These are phyloP conservation scores for Ophioninae sp. DNA, from an alignment of 2,888 invertebrate species.

Conservation along the genomic window DNA sequence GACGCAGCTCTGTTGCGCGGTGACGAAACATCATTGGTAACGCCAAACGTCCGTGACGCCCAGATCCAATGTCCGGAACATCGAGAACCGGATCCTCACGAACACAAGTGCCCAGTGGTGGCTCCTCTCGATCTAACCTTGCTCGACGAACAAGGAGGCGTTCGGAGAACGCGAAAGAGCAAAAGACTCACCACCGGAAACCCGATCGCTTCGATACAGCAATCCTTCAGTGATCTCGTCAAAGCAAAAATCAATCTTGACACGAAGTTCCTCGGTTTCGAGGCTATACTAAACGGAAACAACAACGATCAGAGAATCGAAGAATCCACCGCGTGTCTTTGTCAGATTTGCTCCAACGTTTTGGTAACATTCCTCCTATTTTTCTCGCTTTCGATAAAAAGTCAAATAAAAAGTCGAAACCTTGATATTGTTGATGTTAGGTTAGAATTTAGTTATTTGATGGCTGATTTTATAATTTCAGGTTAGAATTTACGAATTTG, in stretches of 20 bases:
- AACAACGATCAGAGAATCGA: slow-evolving; percentile 21
- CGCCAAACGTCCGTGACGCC: slow-evolving; percentile 51
- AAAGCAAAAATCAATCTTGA: slow-evolving; percentile 76
- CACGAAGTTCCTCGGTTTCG: slow-evolving; percentile 74
- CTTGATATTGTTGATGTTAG: too few relatives aligned
- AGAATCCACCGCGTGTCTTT: slow-evolving; percentile 64
- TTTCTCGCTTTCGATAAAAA: not conserved
- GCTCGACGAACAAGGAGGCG: slow-evolving; percentile 42
- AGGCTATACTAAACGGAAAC: slow-evolving; percentile 67
- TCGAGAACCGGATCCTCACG: slow-evolving; percentile 33
- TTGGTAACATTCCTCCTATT: slow-evolving; percentile 62
- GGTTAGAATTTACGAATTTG: too few relatives aligned
- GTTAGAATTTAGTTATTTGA: too few relatives aligned
- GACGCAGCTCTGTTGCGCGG: slow-evolving; percentile 62
- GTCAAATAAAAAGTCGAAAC: too few relatives aligned
- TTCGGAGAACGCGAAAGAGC: slow-evolving; percentile 55
- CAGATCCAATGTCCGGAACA: slow-evolving; percentile 60
- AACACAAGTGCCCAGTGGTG: slow-evolving; percentile 42
- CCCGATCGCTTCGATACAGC: slow-evolving; percentile 56
- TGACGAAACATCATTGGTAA: slow-evolving; percentile 47
- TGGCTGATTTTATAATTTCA: too few relatives aligned
- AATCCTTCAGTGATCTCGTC: slow-evolving; percentile 71
- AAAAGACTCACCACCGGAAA: slow-evolving; percentile 58
- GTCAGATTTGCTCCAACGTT: slow-evolving; percentile 71
- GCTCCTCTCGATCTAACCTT: slow-evolving; percentile 63